Percentiles rank a stretch among this genome's conserved stretches.
Evolutionary conservation across 1,140 invertebrate species (phyloP).

Genomic region (Drosophila lini): DNA sequence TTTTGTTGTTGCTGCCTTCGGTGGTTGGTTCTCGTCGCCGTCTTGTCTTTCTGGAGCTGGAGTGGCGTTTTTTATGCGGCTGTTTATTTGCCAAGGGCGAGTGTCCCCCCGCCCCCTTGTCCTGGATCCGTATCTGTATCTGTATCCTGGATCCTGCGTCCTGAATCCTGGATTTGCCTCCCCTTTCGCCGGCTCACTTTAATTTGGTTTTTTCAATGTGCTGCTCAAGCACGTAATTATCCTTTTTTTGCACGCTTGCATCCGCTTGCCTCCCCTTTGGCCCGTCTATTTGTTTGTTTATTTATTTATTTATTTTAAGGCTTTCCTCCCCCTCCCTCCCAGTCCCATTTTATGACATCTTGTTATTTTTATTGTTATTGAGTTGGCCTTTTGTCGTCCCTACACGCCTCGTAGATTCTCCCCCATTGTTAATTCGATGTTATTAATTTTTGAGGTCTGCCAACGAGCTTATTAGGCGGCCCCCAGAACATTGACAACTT

Average conservation of each 20-base stretch:
- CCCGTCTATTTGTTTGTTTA: constrained; percentile 57
- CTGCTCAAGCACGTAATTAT: constrained; percentile 78
- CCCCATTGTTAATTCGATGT: constrained; percentile 54
- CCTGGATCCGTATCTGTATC: not conserved
- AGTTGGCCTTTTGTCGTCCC: constrained; percentile 67
- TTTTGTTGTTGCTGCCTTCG: not conserved
- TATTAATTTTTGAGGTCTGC: constrained; percentile 68
- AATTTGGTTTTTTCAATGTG: constrained; percentile 57
- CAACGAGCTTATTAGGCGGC: constrained; percentile 75
- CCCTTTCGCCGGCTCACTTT: constrained; percentile 48
- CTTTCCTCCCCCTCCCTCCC: constrained; percentile 22
- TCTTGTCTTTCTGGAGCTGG: constrained; percentile 23
- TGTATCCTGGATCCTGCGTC: not conserved
- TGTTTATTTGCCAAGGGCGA: constrained; percentile 64
- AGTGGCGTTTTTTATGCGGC: constrained; percentile 42
- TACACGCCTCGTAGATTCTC: constrained; percentile 42
- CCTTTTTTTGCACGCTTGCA: constrained; percentile 57
- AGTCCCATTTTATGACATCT: constrained; percentile 71
- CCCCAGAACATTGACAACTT: constrained; percentile 67
- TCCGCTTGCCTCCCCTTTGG: not conserved
- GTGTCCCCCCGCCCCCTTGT: not conserved
- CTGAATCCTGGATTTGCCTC: not conserved
- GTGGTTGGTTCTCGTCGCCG: constrained; percentile 48
- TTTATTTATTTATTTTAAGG: constrained; percentile 36
- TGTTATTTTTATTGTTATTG: constrained; percentile 81